These are phyloP conservation scores for Drosophila auraria DNA, from an alignment of 1,140 invertebrate species.

Conservation along the genomic window DNA sequence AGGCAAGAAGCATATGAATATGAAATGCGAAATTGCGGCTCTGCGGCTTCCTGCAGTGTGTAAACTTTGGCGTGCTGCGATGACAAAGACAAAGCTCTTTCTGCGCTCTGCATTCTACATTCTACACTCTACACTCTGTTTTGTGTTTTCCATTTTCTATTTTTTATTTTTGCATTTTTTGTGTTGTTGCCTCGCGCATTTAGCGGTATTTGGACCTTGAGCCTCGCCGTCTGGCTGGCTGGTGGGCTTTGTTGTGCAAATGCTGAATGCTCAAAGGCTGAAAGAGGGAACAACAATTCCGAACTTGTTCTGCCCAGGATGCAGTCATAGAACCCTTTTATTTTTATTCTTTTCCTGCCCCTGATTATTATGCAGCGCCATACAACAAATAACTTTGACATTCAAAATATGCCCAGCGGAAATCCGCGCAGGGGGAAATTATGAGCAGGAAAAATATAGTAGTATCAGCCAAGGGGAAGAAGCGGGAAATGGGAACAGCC, in stretches of 20 bases:
- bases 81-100: conserved; percentile 47
- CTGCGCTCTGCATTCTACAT: conserved; percentile 1
- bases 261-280: background rate
- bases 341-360: conserved; percentile 5
- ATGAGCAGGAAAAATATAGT: conserved; percentile 12
- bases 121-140: conserved; percentile 2
- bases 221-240: conserved; percentile 21
- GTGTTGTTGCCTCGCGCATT: conserved; percentile 11
- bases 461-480: background rate
- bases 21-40: conserved; percentile 37
- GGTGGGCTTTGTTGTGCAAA: conserved; percentile 40
- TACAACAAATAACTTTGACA: conserved; percentile 69
- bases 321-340: conserved; percentile 39
- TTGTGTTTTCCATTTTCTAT: conserved; percentile 21
- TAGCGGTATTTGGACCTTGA: conserved; percentile 65
- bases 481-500: conserved; percentile 27
- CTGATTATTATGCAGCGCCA: conserved; percentile 40
- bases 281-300: conserved; percentile 19
- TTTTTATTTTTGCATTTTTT: conserved; percentile 1
- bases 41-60: conserved; percentile 47
- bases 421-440: conserved; percentile 43
- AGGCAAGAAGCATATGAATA: conserved; percentile 17
- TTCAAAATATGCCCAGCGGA: conserved; percentile 64
- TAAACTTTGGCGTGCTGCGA: conserved; percentile 31
- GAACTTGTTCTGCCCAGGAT: conserved; percentile 50